phyloP scores from a whole-genome alignment of 2,797 vertebrate genomes.

The Sus cebifrons region DNA sequence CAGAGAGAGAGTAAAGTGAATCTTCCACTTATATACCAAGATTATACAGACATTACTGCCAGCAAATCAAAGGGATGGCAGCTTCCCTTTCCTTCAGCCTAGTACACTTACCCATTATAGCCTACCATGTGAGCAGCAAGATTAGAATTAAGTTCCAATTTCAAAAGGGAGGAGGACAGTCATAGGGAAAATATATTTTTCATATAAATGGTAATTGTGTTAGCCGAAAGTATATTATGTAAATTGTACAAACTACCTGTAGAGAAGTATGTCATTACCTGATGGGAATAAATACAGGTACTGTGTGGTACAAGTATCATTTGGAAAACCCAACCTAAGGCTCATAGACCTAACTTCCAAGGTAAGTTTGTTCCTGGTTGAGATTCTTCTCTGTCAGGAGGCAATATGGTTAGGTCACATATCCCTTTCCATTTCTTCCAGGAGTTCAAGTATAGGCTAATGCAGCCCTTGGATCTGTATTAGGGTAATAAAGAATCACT shows the following conservation, averaged over 20 bases:
- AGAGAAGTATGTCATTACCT: background rate
- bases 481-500: background rate
- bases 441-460: background rate
- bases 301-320: background rate
- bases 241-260: background rate
- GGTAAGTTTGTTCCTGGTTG: background rate
- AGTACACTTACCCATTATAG: background rate
- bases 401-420: background rate
- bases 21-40: background rate
- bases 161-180: background rate
- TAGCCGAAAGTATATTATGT: background rate
- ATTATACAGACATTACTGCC: background rate
- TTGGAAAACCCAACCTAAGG: background rate
- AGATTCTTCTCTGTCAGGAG: background rate
- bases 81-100: background rate
- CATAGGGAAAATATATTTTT: background rate
- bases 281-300: background rate
- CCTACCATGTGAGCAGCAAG: background rate
- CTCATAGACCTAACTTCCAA: background rate
- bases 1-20: background rate
- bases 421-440: background rate
- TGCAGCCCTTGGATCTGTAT: background rate
- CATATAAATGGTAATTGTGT: background rate
- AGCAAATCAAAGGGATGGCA: background rate
- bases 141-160: background rate